Evolutionary conservation across 2,113 vertebrate species (phyloP).

Genomic region (Myiopsitta monachus): DNA sequence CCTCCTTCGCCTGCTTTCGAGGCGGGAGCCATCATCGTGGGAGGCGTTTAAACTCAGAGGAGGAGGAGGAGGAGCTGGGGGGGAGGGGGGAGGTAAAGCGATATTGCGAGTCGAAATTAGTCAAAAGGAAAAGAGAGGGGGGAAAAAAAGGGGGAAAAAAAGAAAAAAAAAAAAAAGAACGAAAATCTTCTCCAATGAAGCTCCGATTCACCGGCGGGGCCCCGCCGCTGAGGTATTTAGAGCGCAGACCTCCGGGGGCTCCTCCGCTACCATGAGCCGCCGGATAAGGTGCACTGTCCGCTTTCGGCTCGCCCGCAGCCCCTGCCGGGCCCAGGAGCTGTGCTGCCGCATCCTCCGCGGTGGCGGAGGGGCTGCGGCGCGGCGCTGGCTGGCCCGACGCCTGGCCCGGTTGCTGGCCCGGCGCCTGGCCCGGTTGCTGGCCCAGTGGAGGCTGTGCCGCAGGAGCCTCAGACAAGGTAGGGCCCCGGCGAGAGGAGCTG

Average conservation of each 20-base stretch:
- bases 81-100: background rate
- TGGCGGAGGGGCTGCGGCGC: background rate
- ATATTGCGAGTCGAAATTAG: background rate
- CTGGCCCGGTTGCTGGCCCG: background rate
- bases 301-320: background rate
- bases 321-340: background rate
- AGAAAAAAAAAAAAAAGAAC: background rate
- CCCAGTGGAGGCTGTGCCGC: background rate
- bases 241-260: background rate
- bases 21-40: background rate
- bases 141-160: too few species aligned
- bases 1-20: background rate
- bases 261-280: background rate
- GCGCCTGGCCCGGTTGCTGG: background rate
- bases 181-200: slow-evolving; percentile 36
- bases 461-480: background rate
- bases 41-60: background rate
- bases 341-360: background rate
- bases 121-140: background rate
- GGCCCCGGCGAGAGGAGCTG: background rate
- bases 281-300: background rate
- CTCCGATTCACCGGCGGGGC: background rate
- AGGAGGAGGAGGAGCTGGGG: background rate
- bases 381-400: background rate
- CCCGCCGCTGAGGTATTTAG: background rate